phyloP scores from a whole-genome alignment of 2,113 vertebrate genomes.

The Corvus cornix region DNA sequence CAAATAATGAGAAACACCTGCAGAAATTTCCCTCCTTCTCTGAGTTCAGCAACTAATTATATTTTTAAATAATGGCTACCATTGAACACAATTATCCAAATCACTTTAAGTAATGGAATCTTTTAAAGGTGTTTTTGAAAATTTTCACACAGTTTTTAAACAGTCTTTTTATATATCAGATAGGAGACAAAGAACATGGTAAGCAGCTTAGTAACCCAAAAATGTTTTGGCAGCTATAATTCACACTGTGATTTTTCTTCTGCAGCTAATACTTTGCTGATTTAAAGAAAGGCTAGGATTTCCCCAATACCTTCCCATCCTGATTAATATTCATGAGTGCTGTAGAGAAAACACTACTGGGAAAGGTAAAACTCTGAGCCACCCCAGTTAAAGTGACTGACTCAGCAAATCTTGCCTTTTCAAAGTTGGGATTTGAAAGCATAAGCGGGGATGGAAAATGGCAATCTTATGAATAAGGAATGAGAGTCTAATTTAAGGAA shows the following conservation, averaged over 20 bases:
- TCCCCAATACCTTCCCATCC: background rate
- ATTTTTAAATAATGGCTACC: conserved; percentile 97
- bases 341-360: background rate
- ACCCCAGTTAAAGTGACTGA: background rate
- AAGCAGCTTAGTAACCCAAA: conserved; percentile 63
- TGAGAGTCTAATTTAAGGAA: conserved; percentile 11
- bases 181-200: conserved; percentile 67
- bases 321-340: background rate
- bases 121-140: conserved; percentile 90
- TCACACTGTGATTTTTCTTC: background rate
- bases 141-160: conserved; percentile 80
- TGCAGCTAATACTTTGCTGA: background rate
- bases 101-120: conserved; percentile 92
- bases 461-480: conserved; percentile 34
- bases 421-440: background rate
- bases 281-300: background rate
- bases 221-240: conserved; percentile 57
- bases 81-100: conserved; percentile 93
- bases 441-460: background rate
- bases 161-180: conserved; percentile 72
- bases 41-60: conserved; percentile 94
- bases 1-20: conserved; percentile 93
- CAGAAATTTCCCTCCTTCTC: conserved; percentile 87
- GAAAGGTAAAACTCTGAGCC: background rate
- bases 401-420: background rate